phyloP scores from a whole-genome alignment of 2,888 invertebrate species.

The Drosophila anomelani region DNA sequence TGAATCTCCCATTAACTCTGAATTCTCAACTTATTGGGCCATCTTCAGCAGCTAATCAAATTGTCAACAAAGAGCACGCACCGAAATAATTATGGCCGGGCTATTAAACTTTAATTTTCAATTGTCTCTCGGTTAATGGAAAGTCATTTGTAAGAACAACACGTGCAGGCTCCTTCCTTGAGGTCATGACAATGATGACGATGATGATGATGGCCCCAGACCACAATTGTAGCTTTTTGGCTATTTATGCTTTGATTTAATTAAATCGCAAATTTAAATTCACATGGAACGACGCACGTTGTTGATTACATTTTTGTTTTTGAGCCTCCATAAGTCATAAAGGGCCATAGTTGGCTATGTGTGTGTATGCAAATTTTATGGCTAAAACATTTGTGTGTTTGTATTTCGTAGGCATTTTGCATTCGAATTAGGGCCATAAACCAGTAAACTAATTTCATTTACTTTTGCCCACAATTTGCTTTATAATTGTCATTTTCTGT shows the following conservation, averaged over 20 bases:
- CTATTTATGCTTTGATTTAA: conserved; percentile 66
- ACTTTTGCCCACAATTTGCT: conserved; percentile 38
- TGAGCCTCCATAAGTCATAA: conserved; percentile 24
- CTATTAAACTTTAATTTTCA: conserved; percentile 46
- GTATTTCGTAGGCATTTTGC: conserved; percentile 25
- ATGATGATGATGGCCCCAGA: neutral
- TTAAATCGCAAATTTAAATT: conserved; percentile 64
- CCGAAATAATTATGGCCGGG: conserved; percentile 22
- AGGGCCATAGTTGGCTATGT: conserved; percentile 2
- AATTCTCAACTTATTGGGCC: conserved; percentile 12
- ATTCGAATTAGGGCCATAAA: conserved; percentile 54
- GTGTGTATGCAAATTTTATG: conserved; percentile 43
- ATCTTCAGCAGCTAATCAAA: conserved; percentile 28
- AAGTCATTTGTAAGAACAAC: conserved; percentile 38
- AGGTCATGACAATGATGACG: conserved; percentile 7
- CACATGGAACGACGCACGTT: conserved; percentile 19
- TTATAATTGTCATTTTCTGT: conserved; percentile 48
- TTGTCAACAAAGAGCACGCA: conserved; percentile 46
- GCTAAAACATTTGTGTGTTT: conserved; percentile 31
- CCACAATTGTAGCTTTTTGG: conserved; percentile 21
- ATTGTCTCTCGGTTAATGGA: conserved; percentile 43
- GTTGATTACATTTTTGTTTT: conserved; percentile 40
- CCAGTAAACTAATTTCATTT: conserved; percentile 62
- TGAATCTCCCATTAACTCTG: neutral
- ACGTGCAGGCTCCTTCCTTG: conserved; percentile 33